phyloP scores from a whole-genome alignment of 2,113 vertebrate species.

The Castor canadensis region DNA sequence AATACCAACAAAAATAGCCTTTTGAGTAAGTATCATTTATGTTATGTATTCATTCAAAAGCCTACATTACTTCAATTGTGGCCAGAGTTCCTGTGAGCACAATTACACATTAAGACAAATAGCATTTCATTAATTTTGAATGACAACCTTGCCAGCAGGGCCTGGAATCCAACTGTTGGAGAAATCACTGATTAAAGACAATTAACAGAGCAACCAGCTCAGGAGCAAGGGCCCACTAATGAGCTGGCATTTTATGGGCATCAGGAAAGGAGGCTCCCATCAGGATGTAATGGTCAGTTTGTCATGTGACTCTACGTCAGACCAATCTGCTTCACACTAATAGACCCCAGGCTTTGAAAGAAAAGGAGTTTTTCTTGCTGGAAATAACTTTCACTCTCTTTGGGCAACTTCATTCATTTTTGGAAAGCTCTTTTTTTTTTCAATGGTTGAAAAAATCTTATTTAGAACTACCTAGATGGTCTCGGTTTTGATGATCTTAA shows the following conservation, averaged over 20 bases:
- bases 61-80: conserved; percentile 15
- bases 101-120: conserved; percentile 13
- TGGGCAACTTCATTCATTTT: conserved; percentile 14
- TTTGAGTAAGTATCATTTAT: conserved; percentile 37
- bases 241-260: background rate
- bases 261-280: background rate
- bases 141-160: background rate
- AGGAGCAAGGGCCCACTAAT: background rate
- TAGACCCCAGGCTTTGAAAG: conserved; percentile 65
- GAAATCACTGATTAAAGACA: conserved; percentile 29
- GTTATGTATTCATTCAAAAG: conserved; percentile 14
- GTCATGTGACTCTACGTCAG: conserved; percentile 43
- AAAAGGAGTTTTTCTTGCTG: conserved; percentile 62
- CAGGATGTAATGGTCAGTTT: conserved; percentile 50
- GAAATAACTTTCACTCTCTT: conserved; percentile 65
- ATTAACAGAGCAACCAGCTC: background rate
- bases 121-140: conserved; percentile 49
- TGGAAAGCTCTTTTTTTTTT: background rate
- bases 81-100: background rate
- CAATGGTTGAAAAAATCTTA: background rate
- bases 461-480: background rate
- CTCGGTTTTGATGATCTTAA: background rate
- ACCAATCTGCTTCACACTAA: conserved; percentile 73
- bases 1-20: conserved; percentile 28
- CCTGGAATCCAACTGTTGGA: conserved; percentile 29